Evolutionary conservation across 2,113 vertebrate species (phyloP).

Genomic region (Aleadryas rufinucha): DNA sequence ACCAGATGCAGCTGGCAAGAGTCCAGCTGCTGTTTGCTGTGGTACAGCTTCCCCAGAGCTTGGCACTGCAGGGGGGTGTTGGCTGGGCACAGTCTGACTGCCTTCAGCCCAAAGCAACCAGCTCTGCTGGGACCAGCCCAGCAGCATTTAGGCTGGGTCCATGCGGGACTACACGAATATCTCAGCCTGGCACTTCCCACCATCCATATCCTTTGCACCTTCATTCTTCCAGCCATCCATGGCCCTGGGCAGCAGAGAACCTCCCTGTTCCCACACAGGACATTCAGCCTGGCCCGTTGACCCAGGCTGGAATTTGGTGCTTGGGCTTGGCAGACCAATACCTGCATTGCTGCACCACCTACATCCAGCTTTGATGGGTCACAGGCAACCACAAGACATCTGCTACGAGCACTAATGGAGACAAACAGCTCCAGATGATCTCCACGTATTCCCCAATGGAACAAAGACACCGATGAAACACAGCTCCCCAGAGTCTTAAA

Average conservation of each 20-base stretch:
- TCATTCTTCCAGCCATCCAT: neutral
- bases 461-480: neutral
- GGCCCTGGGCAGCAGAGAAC: neutral
- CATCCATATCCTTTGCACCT: neutral
- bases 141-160: neutral
- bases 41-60: neutral
- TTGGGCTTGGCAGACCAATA: neutral
- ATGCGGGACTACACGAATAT: neutral
- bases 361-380: neutral
- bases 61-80: fast-evolving
- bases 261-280: neutral
- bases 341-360: neutral
- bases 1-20: neutral
- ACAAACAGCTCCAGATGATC: neutral
- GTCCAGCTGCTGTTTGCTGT: neutral
- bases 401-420: neutral
- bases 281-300: neutral
- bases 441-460: fast-evolving
- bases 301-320: neutral
- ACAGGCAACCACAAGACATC: neutral
- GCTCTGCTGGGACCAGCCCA: neutral
- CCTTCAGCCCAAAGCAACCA: neutral
- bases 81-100: neutral
- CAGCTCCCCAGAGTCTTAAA: neutral
- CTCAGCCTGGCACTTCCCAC: neutral